These are phyloP conservation scores for Hydractinia echinata DNA, from an alignment of 30 jellyfish, hydroid and myxozoan species.

Conservation along the genomic window DNA sequence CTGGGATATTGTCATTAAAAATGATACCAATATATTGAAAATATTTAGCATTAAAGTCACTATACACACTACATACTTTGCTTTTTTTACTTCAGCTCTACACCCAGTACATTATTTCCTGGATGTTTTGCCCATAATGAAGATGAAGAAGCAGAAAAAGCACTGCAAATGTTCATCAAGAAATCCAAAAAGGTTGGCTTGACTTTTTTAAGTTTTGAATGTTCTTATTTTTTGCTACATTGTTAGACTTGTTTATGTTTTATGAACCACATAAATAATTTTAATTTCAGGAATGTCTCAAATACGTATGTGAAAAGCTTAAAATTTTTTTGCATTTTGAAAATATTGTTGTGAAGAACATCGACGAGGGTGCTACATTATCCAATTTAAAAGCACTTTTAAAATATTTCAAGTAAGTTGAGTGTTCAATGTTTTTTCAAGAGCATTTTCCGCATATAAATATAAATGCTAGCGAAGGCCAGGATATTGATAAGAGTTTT, in stretches of 20 bases:
- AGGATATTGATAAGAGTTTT: too few species aligned
- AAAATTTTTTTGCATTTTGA: neutral
- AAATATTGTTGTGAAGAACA: too few species aligned
- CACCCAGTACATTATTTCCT: constrained; percentile 64
- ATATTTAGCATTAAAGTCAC: too few species aligned
- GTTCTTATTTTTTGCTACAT: neutral
- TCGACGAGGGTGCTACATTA: neutral
- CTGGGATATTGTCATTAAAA: too few species aligned
- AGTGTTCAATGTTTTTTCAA: neutral
- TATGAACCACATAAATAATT: neutral
- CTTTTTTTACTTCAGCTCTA: constrained; percentile 26
- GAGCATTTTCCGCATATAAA: neutral
- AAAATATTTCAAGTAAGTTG: constrained; percentile 43
- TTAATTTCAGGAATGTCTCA: constrained; percentile 15
- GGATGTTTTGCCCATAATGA: constrained; percentile 75
- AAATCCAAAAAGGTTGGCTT: constrained; percentile 44
- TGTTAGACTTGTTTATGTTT: neutral
- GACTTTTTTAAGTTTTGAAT: neutral
- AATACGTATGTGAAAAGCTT: constrained; percentile 5
- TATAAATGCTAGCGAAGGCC: too few species aligned
- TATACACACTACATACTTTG: neutral
- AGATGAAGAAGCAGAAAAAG: constrained; percentile 40
- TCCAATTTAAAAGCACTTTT: constrained; percentile 29
- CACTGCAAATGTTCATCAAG: constrained; percentile 45
- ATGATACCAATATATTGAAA: too few species aligned